Base-by-base conservation (phyloP, 2,113 vertebrate species). In the Delphinapterus leucas region DNA sequence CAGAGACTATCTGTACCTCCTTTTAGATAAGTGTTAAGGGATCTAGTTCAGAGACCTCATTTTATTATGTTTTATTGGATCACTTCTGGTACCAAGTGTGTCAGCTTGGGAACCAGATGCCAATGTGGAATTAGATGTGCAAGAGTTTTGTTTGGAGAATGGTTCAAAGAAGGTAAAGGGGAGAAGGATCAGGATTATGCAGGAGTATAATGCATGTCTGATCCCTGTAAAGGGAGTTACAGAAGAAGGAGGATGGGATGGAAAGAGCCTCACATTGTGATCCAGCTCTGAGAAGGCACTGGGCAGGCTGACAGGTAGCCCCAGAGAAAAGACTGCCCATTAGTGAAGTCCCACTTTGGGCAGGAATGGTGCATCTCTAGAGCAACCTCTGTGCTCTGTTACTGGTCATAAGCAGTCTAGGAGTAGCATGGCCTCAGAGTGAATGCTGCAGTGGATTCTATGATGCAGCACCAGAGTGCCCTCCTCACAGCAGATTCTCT, bases 141-240 rank as follows among this genome's bases (percentile, higher is more conserved):
- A 20, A 38, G 33, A 26, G 21, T 74, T 71, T 90, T 60, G 61
- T 25, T 28, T 63, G 23, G 53, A 68, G 55, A 60, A n/a, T n/a
- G 5, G 11, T 47, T 17, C 41, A 38, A n/a, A 79, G 44, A 77
- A 58, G 36, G 28, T 25, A 10, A 93, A 71, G 17, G 2, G 18
- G 10, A 73, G 4, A 49, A 21, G 53, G 23, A 6, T 25, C 87
- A 65, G 33, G 36, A 36, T 36, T 36, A 28, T 65, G 31, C 36
- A 6, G 20, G 53, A 11, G 2, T 13, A 15, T 61, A 33, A 68
- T 1, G 1, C 13, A 23, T 21, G 8, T 41, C 38, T 33, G 38
- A 55, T 1, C 6, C 4, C 41, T 5, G 1, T 14, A 3, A 74
- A 12, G 17, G 41, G 71, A 80, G 21, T 11, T 8, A 11, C 1